Base-by-base conservation (phyloP, 1,140 invertebrate species). In the Zophobas atratus region DNA sequence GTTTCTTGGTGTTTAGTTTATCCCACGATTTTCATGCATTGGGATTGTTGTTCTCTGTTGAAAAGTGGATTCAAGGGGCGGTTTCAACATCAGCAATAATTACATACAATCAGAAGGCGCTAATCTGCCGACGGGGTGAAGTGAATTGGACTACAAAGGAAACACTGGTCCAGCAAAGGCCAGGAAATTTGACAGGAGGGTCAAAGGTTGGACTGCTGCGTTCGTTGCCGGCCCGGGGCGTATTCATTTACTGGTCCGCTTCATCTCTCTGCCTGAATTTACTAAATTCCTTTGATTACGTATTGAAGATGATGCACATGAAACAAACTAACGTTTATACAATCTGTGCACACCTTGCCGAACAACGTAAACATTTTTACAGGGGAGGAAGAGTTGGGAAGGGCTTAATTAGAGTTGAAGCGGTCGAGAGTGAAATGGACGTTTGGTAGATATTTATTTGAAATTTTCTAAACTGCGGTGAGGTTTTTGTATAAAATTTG, bases 101-200 rank as follows among this genome's bases (percentile, higher is more conserved):
- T 78, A 77, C 70, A 60, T 74, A 76, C 74, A 79, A 81, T 81
- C 77, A 79, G 78, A 81, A 81, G 80, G 81, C 79, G 79, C 79
- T 80, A 78, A 81, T 79, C 53, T 72, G 79, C 81, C 75, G 73
- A 71, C 55, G 81, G 79, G 56, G 57, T 38, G 76, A 77, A 57
- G 78, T 80, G 79, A 76, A 81, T 77, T 72, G 75, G 77, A 81
- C 76, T 80, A 83, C 82, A 83, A 83, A 83, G 82, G 82, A 79
- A 82, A 82, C 80, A 76, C 73, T 76, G 77, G 82, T 81, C 80
- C 80, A 72, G 80, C 81, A 81, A 81, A 83, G 82, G 81, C 79
- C 82, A 83, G 82, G 82, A 83, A 83, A 83, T 83, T 83, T 83
- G 82, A 83, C 82, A 81, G 82, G 70, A 79, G 79, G 82, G 82